phyloP scores from a whole-genome alignment of 2,113 vertebrate genomes.

The Fulmarus glacialis region DNA sequence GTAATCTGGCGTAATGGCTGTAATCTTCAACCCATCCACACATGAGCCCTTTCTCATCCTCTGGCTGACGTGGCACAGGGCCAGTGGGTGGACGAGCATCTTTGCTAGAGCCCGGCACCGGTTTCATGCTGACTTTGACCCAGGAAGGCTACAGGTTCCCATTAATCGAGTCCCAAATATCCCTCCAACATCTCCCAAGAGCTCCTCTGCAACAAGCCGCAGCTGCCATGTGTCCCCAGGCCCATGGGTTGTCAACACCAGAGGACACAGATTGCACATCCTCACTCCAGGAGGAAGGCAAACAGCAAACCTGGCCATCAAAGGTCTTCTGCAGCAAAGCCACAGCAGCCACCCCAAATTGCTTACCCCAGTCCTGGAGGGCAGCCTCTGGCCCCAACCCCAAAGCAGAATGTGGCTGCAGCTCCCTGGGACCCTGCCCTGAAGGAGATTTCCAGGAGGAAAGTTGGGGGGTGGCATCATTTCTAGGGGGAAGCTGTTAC shows the following conservation, averaged over 20 bases:
- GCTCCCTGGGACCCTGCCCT: neutral
- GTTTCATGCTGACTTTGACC: neutral
- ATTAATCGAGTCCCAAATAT: neutral
- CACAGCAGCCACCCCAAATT: neutral
- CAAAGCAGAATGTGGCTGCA: neutral
- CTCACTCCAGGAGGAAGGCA: neutral
- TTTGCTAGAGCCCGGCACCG: neutral
- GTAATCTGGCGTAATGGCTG: neutral
- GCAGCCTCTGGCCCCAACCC: neutral
- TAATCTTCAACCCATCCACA: neutral
- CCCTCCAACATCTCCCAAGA: neutral
- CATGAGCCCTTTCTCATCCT: neutral
- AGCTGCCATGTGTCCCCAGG: no score
- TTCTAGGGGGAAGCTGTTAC: neutral
- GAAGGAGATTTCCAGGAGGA: neutral
- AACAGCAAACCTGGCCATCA: neutral
- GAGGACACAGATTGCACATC: neutral
- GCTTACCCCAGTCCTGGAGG: neutral
- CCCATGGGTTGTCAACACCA: neutral
- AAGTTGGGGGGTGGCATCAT: accelerated
- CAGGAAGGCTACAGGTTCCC: neutral
- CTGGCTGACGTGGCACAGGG: accelerated
- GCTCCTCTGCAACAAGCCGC: neutral
- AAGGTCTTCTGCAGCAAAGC: neutral
- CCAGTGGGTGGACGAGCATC: neutral